Evolutionary conservation across 2,113 vertebrate species (phyloP).

Genomic region (Tychaedon coryphoeus): DNA sequence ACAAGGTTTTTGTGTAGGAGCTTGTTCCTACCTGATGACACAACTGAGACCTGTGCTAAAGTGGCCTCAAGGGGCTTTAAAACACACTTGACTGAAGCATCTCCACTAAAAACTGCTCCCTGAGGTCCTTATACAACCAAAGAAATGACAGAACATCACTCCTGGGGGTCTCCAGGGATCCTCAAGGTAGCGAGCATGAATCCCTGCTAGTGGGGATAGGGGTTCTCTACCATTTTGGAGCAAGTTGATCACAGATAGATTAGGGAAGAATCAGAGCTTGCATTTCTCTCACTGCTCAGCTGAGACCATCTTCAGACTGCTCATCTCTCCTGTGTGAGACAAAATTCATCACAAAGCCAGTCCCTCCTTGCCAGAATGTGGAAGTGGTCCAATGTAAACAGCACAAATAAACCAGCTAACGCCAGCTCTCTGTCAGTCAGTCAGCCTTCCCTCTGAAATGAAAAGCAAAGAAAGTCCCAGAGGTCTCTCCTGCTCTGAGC

Average conservation of each 20-base stretch:
- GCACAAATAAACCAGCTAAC: neutral
- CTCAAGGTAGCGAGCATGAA: neutral
- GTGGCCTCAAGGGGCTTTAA: neutral
- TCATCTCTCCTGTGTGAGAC: neutral
- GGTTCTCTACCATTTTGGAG: neutral
- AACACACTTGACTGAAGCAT: neutral
- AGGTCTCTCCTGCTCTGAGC: neutral
- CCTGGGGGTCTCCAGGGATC: neutral
- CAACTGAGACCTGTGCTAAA: neutral
- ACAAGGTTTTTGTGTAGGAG: neutral
- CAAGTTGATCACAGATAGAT: neutral
- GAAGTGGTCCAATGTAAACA: neutral
- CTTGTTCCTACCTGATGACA: neutral
- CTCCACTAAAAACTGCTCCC: neutral
- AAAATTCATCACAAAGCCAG: neutral
- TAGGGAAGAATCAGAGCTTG: neutral
- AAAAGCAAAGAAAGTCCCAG: constrained; percentile 4
- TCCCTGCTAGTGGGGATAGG: no score
- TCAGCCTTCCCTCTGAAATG: neutral
- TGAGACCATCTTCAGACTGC: neutral
- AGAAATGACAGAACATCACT: neutral
- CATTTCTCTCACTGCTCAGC: neutral
- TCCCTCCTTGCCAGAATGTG: neutral
- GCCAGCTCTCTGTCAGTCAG: neutral
- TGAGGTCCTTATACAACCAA: neutral